phyloP scores from a whole-genome alignment of 2,888 invertebrate genomes.

The Plutella xylostella region DNA sequence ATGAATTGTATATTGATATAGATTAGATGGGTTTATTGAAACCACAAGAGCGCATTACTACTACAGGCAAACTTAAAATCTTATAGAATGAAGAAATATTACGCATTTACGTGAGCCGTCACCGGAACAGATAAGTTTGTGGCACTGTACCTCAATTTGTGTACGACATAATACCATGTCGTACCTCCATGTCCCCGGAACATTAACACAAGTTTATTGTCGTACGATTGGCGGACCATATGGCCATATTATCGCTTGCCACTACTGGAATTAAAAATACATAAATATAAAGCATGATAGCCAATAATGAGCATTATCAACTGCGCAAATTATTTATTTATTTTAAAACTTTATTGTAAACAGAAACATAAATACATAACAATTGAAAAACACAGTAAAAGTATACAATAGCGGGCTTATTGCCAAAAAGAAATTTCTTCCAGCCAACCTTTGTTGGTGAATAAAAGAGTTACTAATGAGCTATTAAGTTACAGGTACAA shows the following conservation, averaged over 20 bases:
- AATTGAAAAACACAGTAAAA: neutral
- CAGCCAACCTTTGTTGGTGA: neutral
- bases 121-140: neutral
- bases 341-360: neutral
- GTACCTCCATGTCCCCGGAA: conserved; percentile 26
- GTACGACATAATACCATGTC: neutral
- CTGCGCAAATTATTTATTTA: neutral
- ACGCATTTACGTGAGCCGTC: neutral
- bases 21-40: neutral
- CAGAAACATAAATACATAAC: neutral
- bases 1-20: neutral
- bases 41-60: neutral
- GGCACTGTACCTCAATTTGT: too few relatives aligned
- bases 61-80: neutral
- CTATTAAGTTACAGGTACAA: too few relatives aligned
- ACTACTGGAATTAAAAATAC: conserved; percentile 65
- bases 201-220: conserved; percentile 57
- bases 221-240: conserved; percentile 44
- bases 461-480: neutral
- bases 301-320: neutral
- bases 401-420: neutral
- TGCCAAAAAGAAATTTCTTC: neutral
- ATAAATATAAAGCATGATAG: conserved; percentile 35
- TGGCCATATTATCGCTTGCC: conserved; percentile 38
- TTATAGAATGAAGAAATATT: neutral